These are phyloP conservation scores for Homarus americanus DNA, from an alignment of 1,140 invertebrate genomes.

Conservation along the genomic window DNA sequence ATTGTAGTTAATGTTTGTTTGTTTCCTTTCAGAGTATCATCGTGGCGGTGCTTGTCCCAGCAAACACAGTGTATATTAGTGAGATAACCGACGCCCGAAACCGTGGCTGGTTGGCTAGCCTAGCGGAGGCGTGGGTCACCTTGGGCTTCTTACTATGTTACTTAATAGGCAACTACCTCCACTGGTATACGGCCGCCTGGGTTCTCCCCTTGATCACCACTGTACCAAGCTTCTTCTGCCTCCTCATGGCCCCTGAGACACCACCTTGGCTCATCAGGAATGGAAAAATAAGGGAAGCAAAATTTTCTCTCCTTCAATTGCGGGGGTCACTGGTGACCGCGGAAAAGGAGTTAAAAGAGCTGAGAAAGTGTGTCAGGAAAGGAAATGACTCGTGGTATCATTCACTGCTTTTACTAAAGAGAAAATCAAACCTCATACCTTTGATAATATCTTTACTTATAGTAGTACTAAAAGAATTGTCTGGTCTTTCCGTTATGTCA, in stretches of 20 bases:
- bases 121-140: background rate
- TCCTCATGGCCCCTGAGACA: slow-evolving; percentile 11
- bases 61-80: background rate
- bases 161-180: background rate
- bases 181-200: slow-evolving; percentile 20
- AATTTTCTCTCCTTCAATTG: background rate
- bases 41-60: background rate
- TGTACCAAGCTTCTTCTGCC: slow-evolving; percentile 21
- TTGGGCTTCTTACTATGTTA: slow-evolving; percentile 24
- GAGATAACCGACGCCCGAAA: background rate
- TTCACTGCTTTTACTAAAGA: background rate
- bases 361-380: background rate
- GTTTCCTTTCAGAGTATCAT: background rate
- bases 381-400: background rate
- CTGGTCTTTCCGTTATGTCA: background rate
- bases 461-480: slow-evolving; percentile 19
- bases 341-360: background rate
- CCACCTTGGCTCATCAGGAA: slow-evolving; percentile 30
- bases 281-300: slow-evolving; percentile 16
- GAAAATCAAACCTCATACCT: background rate
- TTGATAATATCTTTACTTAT: background rate
- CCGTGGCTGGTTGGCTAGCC: background rate
- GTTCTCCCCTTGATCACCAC: slow-evolving; percentile 9
- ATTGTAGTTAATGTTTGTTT: no score
- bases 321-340: background rate